A percentile compares a stretch with the other conserved stretches of the same genome.
phyloP scores from a whole-genome alignment of 92 coral and sea anemone genomes.

The Phymanthus crucifer region DNA sequence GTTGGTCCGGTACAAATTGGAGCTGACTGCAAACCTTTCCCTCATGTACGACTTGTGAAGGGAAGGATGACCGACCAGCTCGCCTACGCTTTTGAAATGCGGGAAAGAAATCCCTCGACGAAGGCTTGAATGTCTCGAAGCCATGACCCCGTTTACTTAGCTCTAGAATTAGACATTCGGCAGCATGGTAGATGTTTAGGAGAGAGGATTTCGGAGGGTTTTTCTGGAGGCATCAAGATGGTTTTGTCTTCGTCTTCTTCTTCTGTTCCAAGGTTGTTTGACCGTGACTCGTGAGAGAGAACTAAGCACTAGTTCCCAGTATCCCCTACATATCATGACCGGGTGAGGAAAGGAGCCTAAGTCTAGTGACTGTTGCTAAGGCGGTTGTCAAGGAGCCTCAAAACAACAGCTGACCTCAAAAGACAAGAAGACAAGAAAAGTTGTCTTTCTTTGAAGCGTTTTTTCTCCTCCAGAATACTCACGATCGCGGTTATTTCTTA shows the following conservation, averaged over 20 bases:
- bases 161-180: neutral
- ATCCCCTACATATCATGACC: neutral
- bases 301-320: neutral
- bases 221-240: neutral
- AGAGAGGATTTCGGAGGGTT: neutral
- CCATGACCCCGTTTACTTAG: neutral
- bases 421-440: conserved; percentile 10
- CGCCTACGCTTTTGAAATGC: conserved; percentile 45
- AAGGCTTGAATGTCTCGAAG: neutral
- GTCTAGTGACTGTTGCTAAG: conserved; percentile 6
- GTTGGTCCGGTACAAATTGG: conserved; percentile 67
- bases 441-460: neutral
- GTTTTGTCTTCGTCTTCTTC: neutral
- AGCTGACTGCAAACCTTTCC: conserved; percentile 61
- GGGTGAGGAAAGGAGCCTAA: neutral
- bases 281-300: neutral
- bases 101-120: conserved; percentile 2
- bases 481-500: neutral
- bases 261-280: neutral
- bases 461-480: conserved; percentile 5
- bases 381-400: conserved; percentile 43
- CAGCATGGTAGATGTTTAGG: neutral
- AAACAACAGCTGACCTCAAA: conserved; percentile 20
- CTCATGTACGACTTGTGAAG: conserved; percentile 56
- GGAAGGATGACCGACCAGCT: conserved; percentile 50